These are phyloP conservation scores for Sebastes nivosus DNA, from an alignment of 2,797 vertebrate genomes.

Conservation along the genomic window DNA sequence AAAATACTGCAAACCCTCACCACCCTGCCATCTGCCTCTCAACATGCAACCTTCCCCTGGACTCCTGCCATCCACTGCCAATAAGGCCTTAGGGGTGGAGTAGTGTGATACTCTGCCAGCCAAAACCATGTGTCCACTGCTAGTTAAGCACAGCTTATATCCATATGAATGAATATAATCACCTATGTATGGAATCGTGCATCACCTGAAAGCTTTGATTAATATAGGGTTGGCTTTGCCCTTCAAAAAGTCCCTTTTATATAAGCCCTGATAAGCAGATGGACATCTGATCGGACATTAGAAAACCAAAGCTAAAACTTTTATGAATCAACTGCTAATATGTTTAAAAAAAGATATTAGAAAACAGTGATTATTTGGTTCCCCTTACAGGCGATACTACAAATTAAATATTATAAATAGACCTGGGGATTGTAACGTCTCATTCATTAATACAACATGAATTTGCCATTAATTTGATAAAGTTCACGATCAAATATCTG, in stretches of 20 bases:
- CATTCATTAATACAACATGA: neutral
- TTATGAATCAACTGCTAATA: neutral
- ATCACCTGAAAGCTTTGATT: neutral
- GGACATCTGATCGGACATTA: slow-evolving; percentile 1
- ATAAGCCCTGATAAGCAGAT: neutral
- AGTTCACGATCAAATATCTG: neutral
- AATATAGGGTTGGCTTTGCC: neutral
- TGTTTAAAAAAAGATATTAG: neutral
- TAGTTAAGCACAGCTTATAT: slow-evolving; percentile 44
- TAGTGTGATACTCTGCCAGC: slow-evolving; percentile 50
- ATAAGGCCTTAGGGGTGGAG: slow-evolving; percentile 65
- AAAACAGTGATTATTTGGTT: slow-evolving; percentile 10
- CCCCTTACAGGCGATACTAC: neutral
- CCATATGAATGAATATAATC: slow-evolving; percentile 27
- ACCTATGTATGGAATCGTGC: neutral
- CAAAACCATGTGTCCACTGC: slow-evolving; percentile 61
- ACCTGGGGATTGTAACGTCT: neutral
- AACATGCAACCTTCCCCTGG: slow-evolving; percentile 67
- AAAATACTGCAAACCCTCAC: slow-evolving; percentile 50
- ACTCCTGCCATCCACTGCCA: slow-evolving; percentile 62
- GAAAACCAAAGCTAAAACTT: neutral
- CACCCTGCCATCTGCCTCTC: slow-evolving; percentile 72
- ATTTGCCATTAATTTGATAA: neutral
- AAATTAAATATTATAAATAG: neutral
- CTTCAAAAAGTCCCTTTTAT: slow-evolving; percentile 3